Percentiles rank a stretch among this genome's conserved stretches.
phyloP scores from a whole-genome alignment of 2,888 invertebrate species.

The Xestia rhomboidea region DNA sequence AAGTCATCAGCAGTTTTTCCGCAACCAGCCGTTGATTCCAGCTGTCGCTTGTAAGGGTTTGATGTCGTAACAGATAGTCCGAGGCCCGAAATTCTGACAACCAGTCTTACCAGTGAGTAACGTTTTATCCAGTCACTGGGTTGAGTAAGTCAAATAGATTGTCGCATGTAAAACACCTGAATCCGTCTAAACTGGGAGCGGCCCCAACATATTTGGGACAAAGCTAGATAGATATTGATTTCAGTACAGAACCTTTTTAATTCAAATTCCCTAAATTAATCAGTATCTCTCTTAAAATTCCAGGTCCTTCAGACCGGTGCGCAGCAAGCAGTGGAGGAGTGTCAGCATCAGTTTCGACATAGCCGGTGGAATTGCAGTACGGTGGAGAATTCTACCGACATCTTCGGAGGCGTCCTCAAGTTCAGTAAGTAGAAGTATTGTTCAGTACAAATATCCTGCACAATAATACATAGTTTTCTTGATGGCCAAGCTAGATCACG shows the following conservation, averaged over 20 bases:
- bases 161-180: neutral
- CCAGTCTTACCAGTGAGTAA: neutral
- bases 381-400: conserved; percentile 93
- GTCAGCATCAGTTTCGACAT: conserved; percentile 96
- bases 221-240: neutral
- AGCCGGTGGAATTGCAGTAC: conserved; percentile 97
- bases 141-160: neutral
- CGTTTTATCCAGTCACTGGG: neutral
- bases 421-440: conserved; percentile 93
- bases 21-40: neutral
- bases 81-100: neutral
- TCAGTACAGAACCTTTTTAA: neutral
- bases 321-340: conserved; percentile 96
- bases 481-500: neutral
- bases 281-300: conserved; percentile 67
- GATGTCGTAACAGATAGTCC: neutral
- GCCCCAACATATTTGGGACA: neutral
- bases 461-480: neutral
- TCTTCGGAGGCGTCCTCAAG: conserved; percentile 95
- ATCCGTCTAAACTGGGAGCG: neutral
- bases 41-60: neutral
- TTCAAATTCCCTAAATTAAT: neutral
- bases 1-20: neutral
- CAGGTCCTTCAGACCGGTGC: conserved; percentile 96
- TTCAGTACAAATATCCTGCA: neutral